phyloP scores from a whole-genome alignment of 2,113 vertebrate genomes.

The Puma concolor region DNA sequence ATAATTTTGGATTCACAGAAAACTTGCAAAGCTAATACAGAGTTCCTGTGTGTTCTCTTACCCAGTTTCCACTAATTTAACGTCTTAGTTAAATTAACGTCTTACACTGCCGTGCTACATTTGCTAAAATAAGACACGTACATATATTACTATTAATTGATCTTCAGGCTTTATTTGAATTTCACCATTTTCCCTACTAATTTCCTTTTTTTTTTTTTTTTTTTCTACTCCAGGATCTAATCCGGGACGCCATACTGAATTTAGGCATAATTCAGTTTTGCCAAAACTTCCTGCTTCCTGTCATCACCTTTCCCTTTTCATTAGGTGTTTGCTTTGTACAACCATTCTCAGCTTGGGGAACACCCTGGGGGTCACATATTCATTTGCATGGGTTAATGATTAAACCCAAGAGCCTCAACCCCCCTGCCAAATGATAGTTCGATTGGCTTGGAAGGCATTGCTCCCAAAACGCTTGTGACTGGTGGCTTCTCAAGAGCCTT shows the following conservation, averaged over 20 bases:
- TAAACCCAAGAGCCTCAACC: background rate
- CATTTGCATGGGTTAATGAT: background rate
- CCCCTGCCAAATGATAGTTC: fast-evolving
- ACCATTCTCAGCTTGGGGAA: background rate
- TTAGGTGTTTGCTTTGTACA: background rate
- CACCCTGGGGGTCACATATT: background rate
- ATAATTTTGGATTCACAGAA: background rate
- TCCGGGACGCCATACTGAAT: background rate
- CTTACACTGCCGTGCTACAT: background rate
- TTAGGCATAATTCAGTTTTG: background rate
- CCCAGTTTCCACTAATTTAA: too few species aligned
- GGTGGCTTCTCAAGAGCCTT: background rate
- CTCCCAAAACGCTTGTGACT: fast-evolving
- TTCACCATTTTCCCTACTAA: background rate
- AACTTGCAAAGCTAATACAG: background rate
- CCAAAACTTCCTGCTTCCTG: background rate
- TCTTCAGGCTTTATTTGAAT: background rate
- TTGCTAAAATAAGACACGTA: background rate
- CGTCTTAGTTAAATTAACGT: background rate
- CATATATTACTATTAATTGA: background rate
- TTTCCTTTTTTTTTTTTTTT: background rate
- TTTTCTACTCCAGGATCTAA: background rate
- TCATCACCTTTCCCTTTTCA: background rate
- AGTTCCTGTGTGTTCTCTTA: background rate
- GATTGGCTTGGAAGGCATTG: too few species aligned